Evolutionary conservation across 37 sponge, comb jelly and placozoan species (phyloP).

Genomic region (Ephydatia muelleri): DNA sequence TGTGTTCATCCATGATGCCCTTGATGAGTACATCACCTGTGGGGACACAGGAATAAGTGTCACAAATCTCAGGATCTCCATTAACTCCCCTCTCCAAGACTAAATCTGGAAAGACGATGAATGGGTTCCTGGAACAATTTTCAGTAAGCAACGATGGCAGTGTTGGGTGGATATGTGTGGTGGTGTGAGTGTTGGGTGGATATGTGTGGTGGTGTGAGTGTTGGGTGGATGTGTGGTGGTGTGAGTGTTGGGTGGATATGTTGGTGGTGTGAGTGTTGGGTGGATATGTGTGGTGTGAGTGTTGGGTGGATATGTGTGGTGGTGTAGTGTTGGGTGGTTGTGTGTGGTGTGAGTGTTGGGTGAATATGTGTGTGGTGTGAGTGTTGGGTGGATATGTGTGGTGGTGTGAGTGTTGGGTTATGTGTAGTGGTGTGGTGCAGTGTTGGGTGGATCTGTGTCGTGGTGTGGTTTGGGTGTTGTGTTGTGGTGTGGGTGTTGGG

Average conservation of each 20-base stretch:
- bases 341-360: conserved; percentile 20
- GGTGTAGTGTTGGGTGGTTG: conserved; percentile 1
- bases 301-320: conserved; percentile 25
- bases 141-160: conserved; percentile 34
- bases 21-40: conserved; percentile 70
- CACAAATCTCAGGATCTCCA: conserved; percentile 22
- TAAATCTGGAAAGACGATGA: conserved; percentile 47
- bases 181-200: background rate
- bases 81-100: conserved; percentile 35
- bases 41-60: conserved; percentile 55
- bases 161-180: conserved; percentile 10
- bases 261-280: too few relatives aligned
- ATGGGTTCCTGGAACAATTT: conserved; percentile 52
- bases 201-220: background rate
- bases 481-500: conserved; percentile 34
- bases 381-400: conserved; percentile 23
- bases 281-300: conserved; percentile 11
- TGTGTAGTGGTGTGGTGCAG: background rate
- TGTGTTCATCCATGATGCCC: conserved; percentile 79
- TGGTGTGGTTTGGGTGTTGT: too few relatives aligned
- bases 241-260: conserved; percentile 12
- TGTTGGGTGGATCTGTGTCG: background rate
- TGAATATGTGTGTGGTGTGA: conserved; percentile 9
- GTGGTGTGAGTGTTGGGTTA: background rate
- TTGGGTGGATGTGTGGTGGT: conserved; percentile 14